These are phyloP conservation scores for Ornithorhynchus anatinus DNA, from an alignment of 2,113 vertebrate genomes.

Conservation along the genomic window DNA sequence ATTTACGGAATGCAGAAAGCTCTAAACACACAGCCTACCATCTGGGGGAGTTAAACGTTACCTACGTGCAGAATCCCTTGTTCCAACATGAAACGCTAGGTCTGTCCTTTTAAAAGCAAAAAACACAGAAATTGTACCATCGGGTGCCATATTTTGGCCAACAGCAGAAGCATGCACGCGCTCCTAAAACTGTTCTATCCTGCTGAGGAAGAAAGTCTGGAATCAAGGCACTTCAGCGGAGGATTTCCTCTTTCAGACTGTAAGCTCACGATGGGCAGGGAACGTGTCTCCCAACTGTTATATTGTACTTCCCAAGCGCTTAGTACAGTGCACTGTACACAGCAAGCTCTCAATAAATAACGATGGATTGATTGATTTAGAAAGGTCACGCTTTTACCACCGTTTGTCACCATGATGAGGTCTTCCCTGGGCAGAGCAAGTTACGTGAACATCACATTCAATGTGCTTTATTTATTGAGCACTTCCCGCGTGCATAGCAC, in stretches of 20 bases:
- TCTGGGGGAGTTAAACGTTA: constrained; percentile 19
- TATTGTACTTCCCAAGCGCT: not conserved
- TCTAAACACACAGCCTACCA: constrained; percentile 9
- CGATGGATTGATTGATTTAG: too few species aligned
- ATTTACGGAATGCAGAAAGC: constrained; percentile 21
- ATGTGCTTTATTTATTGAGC: too few species aligned
- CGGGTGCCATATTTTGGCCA: constrained; percentile 50
- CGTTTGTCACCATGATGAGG: too few species aligned
- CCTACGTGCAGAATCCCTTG: constrained; percentile 62
- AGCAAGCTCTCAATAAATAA: too few species aligned
- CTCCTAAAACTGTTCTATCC: constrained; percentile 41
- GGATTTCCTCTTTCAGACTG: constrained; percentile 39
- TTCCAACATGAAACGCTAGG: constrained; percentile 62
- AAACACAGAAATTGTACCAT: constrained; percentile 42
- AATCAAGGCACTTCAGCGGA: constrained; percentile 72
- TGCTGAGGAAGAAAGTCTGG: constrained; percentile 52
- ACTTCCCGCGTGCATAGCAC: too few species aligned
- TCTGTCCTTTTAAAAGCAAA: constrained; percentile 30
- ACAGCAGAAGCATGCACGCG: constrained; percentile 57
- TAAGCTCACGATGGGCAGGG: too few species aligned
- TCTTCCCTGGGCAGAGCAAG: too few species aligned
- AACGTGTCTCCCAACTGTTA: not conserved
- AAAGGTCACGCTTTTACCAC: too few species aligned
- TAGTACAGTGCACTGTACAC: too few species aligned
- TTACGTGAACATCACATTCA: too few species aligned